Conservation (phyloP, 2,888 invertebrate genomes). For the Byasa hedistus region DNA sequence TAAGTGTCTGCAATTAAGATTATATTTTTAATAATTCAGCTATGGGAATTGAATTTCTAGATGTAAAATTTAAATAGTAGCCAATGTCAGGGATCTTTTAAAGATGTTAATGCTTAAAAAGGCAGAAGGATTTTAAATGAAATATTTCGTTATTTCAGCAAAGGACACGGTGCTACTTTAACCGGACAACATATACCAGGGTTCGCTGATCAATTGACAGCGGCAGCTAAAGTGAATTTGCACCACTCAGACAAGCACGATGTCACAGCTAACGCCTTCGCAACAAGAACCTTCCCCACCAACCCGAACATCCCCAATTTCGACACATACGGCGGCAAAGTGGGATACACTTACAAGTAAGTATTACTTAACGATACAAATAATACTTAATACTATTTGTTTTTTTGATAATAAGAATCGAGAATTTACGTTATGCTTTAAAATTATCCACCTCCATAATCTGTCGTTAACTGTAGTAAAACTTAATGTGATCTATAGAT, state of each 20-base stretch:
- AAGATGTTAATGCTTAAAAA: too few relatives aligned
- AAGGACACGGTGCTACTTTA: conserved; percentile 43
- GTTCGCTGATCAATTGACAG: conserved; percentile 48
- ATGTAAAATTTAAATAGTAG: too few relatives aligned
- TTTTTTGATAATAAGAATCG: too few relatives aligned
- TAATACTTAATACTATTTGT: too few relatives aligned
- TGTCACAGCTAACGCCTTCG: conserved; percentile 46
- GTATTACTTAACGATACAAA: too few relatives aligned
- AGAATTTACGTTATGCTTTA: too few relatives aligned
- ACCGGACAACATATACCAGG: conserved; percentile 46
- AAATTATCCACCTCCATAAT: too few relatives aligned
- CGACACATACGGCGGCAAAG: conserved; percentile 43
- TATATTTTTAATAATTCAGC: background rate
- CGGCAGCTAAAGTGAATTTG: conserved; percentile 43
- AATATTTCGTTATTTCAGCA: conserved; percentile 32
- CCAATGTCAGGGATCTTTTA: too few relatives aligned
- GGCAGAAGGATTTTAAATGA: too few relatives aligned
- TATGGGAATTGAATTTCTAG: too few relatives aligned
- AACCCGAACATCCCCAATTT: conserved; percentile 41
- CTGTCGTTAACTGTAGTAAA: too few relatives aligned
- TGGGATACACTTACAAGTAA: conserved; percentile 48
- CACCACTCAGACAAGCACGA: conserved; percentile 45
- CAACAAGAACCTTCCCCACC: conserved; percentile 42
- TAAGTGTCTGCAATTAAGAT: conserved; percentile 35
- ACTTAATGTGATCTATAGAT: too few relatives aligned